These are phyloP conservation scores for Cyphomyrus discorhynchus DNA, from an alignment of 2,113 vertebrate species.

Conservation along the genomic window DNA sequence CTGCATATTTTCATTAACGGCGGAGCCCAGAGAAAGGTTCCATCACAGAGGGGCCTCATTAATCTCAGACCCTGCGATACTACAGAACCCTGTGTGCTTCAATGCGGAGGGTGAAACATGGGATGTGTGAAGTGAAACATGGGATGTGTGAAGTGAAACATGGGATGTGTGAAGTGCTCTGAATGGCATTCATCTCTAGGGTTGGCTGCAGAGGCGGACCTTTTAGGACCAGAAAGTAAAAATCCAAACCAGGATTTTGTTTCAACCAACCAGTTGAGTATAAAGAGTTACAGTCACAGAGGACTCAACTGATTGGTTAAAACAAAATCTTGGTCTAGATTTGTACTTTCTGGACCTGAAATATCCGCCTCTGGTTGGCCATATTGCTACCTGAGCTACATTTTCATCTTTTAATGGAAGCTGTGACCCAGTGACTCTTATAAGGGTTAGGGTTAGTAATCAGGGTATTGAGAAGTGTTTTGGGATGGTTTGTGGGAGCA, in stretches of 20 bases:
- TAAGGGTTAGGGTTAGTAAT: background rate
- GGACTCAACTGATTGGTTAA: too few species aligned
- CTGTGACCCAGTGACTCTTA: background rate
- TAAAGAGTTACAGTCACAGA: too few species aligned
- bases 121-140: background rate
- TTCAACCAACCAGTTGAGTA: too few species aligned
- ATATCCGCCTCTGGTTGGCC: background rate
- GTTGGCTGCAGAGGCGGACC: too few species aligned
- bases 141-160: background rate
- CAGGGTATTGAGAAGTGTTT: background rate
- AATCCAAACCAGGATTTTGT: too few species aligned
- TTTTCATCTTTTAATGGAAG: background rate
- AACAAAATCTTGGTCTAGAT: too few species aligned
- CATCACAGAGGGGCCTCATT: slow-evolving; percentile 92
- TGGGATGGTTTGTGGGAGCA: background rate
- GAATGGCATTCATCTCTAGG: background rate
- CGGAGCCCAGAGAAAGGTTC: slow-evolving; percentile 87
- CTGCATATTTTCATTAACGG: slow-evolving; percentile 88
- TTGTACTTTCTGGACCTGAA: too few species aligned
- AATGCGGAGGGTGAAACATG: background rate
- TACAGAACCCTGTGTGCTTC: slow-evolving; percentile 60
- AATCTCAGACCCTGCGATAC: slow-evolving; percentile 86
- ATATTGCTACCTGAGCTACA: background rate
- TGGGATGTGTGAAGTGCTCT: background rate
- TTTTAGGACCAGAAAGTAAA: too few species aligned